A percentile compares a stretch with the other conserved stretches of the same genome.
Conservation (phyloP, 1,140 invertebrate genomes). For the Drosophila tani region DNA sequence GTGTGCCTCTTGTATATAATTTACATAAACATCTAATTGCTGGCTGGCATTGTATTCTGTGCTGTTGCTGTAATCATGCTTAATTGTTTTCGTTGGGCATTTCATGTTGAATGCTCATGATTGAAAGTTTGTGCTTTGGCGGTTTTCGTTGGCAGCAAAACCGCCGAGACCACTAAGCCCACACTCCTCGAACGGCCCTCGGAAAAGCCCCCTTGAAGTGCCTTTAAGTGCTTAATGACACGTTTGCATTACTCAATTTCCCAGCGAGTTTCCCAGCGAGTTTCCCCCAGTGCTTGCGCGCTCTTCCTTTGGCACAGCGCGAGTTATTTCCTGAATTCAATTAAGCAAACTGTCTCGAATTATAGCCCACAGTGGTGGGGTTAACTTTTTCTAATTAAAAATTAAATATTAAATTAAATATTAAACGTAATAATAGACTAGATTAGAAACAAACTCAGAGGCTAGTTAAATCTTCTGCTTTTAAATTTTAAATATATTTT, state of each 20-base stretch:
- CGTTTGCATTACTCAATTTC: slow-evolving; percentile 77
- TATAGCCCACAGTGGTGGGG: slow-evolving; percentile 35
- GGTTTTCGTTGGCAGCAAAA: slow-evolving; percentile 61
- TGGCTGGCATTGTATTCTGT: slow-evolving; percentile 59
- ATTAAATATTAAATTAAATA: no score
- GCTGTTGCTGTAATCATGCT: slow-evolving; percentile 75
- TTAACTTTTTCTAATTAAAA: no score
- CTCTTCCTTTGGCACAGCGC: slow-evolving; percentile 16
- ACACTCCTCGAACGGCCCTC: slow-evolving; percentile 20
- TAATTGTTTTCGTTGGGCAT: slow-evolving; percentile 80
- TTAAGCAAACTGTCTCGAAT: slow-evolving; percentile 69
- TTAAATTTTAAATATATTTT: background rate
- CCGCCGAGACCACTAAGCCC: slow-evolving; percentile 52
- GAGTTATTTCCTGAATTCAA: slow-evolving; percentile 74
- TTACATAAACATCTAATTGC: slow-evolving; percentile 82
- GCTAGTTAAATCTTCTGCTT: no score
- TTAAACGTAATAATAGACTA: no score
- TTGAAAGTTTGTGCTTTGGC: slow-evolving; percentile 78
- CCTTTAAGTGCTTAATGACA: slow-evolving; percentile 80
- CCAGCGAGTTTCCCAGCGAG: slow-evolving; percentile 27
- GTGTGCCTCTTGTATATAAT: slow-evolving; percentile 63
- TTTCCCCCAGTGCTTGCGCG: slow-evolving; percentile 17
- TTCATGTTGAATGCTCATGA: slow-evolving; percentile 74
- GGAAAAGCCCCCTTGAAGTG: slow-evolving; percentile 40
- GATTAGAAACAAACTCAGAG: no score